Evolutionary conservation across 2,113 vertebrate genomes (phyloP).

Genomic region (Notothenia coriiceps): DNA sequence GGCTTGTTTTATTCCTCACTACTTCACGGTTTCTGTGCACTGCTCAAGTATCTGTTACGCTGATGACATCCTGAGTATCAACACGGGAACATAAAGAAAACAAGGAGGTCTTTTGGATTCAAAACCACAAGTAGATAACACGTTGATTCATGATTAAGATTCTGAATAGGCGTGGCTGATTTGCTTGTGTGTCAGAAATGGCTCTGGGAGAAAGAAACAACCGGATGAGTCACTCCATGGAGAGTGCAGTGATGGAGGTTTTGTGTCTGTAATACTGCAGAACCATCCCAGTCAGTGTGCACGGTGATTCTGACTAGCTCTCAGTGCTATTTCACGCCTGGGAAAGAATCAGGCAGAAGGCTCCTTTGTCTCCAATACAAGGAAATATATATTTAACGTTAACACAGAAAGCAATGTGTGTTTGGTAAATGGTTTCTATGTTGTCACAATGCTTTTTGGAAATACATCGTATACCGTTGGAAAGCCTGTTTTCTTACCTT

Average conservation of each 20-base stretch:
- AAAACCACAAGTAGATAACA: too few species aligned
- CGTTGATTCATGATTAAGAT: too few species aligned
- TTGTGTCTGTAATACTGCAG: conserved; percentile 21
- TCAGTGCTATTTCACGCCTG: conserved; percentile 18
- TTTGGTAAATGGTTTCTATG: too few species aligned
- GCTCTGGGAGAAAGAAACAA: conserved; percentile 11
- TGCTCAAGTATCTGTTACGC: conserved; percentile 30
- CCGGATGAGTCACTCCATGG: conserved; percentile 6
- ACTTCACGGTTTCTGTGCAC: not conserved
- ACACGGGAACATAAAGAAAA: not conserved
- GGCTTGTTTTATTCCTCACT: not conserved
- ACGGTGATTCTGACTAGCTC: conserved; percentile 52
- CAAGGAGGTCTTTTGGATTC: too few species aligned
- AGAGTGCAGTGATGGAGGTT: conserved; percentile 25
- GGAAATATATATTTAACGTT: too few species aligned
- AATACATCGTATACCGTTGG: too few species aligned
- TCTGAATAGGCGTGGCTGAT: not conserved
- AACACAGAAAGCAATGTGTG: too few species aligned
- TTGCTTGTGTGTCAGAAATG: conserved; percentile 41
- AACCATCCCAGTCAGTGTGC: conserved; percentile 19
- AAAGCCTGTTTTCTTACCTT: too few species aligned
- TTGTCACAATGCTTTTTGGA: too few species aligned
- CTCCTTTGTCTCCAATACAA: conserved; percentile 26
- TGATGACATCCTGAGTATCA: conserved; percentile 19
- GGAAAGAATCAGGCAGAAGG: conserved; percentile 21